Evolutionary conservation across 2,888 invertebrate genomes (phyloP).

Genomic region (Conomelus anceps): DNA sequence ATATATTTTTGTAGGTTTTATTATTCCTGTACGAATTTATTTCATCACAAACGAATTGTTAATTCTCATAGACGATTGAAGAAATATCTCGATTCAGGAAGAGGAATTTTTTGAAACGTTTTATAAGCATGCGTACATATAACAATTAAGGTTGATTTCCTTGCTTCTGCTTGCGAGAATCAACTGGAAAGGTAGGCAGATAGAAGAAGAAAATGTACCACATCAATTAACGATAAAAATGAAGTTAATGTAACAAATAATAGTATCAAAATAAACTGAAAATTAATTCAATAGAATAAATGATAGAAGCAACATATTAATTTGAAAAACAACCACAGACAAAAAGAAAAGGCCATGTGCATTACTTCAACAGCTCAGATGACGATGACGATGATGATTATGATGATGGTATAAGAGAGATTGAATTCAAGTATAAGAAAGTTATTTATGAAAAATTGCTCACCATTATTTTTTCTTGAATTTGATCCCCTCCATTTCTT

Average conservation of each 20-base stretch:
- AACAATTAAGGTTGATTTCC: not conserved
- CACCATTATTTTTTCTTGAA: not conserved
- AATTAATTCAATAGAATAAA: not conserved
- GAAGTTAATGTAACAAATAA: not conserved
- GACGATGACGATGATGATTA: not conserved
- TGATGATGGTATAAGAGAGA: too few species aligned
- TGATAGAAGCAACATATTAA: not conserved
- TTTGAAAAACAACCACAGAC: not conserved
- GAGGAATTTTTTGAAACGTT: not conserved
- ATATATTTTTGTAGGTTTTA: too few species aligned
- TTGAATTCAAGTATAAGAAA: not conserved
- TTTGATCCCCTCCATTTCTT: not conserved
- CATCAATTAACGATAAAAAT: not conserved
- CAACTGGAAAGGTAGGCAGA: not conserved
- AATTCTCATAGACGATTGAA: not conserved
- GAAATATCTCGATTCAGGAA: not conserved
- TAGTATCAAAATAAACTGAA: too few species aligned
- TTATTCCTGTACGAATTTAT: too few species aligned
- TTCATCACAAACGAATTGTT: not conserved
- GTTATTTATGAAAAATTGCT: not conserved
- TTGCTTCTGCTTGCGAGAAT: not conserved
- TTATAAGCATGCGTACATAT: too few species aligned
- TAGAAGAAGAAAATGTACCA: not conserved
- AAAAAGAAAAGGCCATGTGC: not conserved
- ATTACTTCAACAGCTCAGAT: not conserved